Evolutionary conservation across 2,113 vertebrate genomes (phyloP), one percentile per base, ranked within the genome.

Genomic region (Camelus bactrianus): DNA sequence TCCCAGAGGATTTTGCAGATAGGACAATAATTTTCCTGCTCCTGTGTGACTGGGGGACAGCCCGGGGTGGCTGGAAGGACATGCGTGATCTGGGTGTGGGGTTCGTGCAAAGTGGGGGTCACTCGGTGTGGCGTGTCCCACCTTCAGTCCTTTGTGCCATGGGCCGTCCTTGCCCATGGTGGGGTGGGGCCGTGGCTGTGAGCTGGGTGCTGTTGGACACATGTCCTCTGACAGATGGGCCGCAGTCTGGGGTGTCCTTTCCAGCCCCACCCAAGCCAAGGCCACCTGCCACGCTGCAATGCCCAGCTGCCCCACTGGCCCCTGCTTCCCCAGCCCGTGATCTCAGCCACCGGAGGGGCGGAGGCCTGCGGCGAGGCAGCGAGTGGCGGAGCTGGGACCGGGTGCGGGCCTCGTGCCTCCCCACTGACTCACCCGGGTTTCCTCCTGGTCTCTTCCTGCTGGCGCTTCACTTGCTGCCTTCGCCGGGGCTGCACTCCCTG

Each of bases 251-350:
- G 42, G 48, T 1, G 2, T 91, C 72, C 65, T 96, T 88, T 46
- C 65, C 69, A 85, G 93, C 62, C 67, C 56, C 60, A 79, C 95
- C 93, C 93, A 64, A 65, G 50, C 54, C 15, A 9, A 73, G 77
- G 72, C 85, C 96, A 97, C 88, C 95, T 97, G 96, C 89, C 62
- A 35, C 84, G 77, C 76, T 72, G 94, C 67, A 91, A 82, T 89
- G 76, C 46, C 19, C 93, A 95, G 79, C 93, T 96, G 91, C 83
- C 80, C 65, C 5, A 12, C 26, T 42, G 38, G 46, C 52, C 76
- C 46, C 76, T 67, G 19, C 52, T 62, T 32, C 54, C 87, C 54
- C 42, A 12, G 38, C 77, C 70, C 56, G 50, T 42, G 56, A 76
- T 11, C 83, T 86, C 20, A 54, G 5, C 16, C 56, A 3, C 76